phyloP scores from a whole-genome alignment of 2,888 invertebrate species.

The Pherbina coryleti region DNA sequence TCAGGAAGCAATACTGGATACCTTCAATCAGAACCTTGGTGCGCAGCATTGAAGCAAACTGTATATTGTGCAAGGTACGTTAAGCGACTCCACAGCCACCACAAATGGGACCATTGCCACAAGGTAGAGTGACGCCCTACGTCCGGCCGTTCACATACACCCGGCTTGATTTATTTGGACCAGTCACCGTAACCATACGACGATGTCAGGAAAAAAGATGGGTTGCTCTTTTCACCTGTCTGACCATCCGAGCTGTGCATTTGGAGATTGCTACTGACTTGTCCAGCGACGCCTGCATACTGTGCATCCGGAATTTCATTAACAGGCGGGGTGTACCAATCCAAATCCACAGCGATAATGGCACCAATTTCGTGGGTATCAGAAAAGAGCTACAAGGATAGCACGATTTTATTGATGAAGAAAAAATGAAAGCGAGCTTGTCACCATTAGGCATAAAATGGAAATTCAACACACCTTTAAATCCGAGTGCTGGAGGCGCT shows the following conservation, averaged over 20 bases:
- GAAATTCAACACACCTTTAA: too few relatives aligned
- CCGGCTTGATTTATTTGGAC: conserved; percentile 46
- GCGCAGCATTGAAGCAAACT: conserved; percentile 1
- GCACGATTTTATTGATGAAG: not conserved
- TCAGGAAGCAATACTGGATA: not conserved
- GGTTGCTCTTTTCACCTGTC: conserved; percentile 33
- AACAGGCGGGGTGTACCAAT: conserved; percentile 7
- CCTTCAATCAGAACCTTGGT: not conserved
- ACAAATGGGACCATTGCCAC: conserved; percentile 42
- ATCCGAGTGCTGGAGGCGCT: too few relatives aligned
- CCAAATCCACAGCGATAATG: conserved; percentile 23
- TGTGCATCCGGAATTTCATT: conserved; percentile 26
- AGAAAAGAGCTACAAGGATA: not conserved
- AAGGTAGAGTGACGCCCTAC: conserved; percentile 29
- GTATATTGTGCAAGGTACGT: conserved; percentile 33
- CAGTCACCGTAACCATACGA: conserved; percentile 28
- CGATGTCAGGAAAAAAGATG: conserved; percentile 34
- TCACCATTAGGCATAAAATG: too few relatives aligned
- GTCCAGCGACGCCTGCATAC: not conserved
- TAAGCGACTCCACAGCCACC: conserved; percentile 34
- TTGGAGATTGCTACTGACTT: conserved; percentile 25
- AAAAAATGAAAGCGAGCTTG: too few relatives aligned
- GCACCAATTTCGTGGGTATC: conserved; percentile 27
- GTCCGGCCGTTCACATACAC: conserved; percentile 44
- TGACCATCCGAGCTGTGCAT: conserved; percentile 25